These are phyloP conservation scores for Esperia sulphurella DNA, from an alignment of 2,888 invertebrate species.

Conservation along the genomic window DNA sequence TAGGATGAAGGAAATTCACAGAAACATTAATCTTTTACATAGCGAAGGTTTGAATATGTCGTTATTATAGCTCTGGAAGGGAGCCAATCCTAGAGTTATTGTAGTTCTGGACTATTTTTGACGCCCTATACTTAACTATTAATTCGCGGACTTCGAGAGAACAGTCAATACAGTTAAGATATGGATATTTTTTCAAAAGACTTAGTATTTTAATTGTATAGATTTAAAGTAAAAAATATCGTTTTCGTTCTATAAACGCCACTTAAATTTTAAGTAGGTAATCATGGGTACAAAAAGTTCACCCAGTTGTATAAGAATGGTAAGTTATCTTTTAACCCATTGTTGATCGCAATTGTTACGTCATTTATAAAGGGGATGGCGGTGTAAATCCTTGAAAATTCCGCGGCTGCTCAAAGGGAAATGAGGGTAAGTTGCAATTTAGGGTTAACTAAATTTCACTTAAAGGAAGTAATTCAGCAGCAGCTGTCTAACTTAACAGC, in stretches of 20 bases:
- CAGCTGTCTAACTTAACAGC: not conserved
- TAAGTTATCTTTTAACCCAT: not conserved
- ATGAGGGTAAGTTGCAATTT: constrained; percentile 16
- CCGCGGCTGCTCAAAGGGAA: constrained; percentile 18
- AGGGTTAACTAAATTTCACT: constrained; percentile 26
- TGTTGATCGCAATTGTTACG: not conserved
- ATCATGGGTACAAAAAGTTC: too few species aligned
- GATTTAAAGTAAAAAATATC: too few species aligned
- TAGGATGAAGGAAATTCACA: constrained; percentile 14
- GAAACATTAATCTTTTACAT: constrained; percentile 32
- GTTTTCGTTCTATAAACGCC: too few species aligned
- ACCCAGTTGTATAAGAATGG: too few species aligned
- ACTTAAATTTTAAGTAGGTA: too few species aligned
- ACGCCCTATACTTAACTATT: too few species aligned
- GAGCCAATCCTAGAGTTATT: constrained; percentile 31
- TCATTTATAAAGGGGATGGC: constrained; percentile 13
- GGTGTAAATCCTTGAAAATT: constrained; percentile 23
- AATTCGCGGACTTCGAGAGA: too few species aligned
- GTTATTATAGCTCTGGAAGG: constrained; percentile 35
- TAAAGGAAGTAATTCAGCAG: constrained; percentile 3
- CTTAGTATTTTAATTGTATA: too few species aligned
- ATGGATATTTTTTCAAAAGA: too few species aligned
- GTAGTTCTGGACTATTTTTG: constrained; percentile 5
- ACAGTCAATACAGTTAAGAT: too few species aligned
- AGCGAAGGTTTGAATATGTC: constrained; percentile 37